Base-by-base conservation (phyloP, 2,113 vertebrate species). In the Colius striatus region DNA sequence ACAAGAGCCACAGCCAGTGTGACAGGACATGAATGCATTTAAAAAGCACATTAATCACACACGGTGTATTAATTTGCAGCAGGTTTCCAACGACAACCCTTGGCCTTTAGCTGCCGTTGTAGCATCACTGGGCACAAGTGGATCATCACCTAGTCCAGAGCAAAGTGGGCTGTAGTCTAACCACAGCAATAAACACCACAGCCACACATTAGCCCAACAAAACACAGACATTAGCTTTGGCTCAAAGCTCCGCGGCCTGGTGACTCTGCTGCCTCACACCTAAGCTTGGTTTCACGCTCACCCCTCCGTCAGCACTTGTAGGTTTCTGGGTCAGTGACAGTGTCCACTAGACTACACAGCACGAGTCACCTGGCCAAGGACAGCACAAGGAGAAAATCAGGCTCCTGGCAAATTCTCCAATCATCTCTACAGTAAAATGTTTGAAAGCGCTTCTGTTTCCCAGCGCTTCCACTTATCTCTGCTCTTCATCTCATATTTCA, bases 21-120 rank as follows among this genome's bases (percentile, higher is more conserved):
- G 25, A 43, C 92, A 94, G 93, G 92, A 94, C 95, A 84, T 20
- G 91, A 91, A 95, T 38, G 90, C 76, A 13, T 75, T 93, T 72
- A 27, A 93, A 72, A 78, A 87, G 61, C 80, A 55, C 58, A 68
- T 89, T 89, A 87, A 92, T 95, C 92, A 92, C 92, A 84, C 26
- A 8, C 77, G 0, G 0, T 15, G 68, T 36, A 47, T 84, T 84
- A 89, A 94, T 76, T 94, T 10, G 3, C 96, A 62, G 88, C 48
- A 43, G 93, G 68, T 87, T 95, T n/a, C 88, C 76, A 81, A 5
- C 18, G 79, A 41, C 78, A 93, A 88, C 82, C 26, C 50, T 92
- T 95, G 81, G 93, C 92, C 72, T 74, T 80, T 21, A 10, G 55
- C 85, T 5, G 0, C 91, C 68, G 88, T 38, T 21, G 2, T 16